These are phyloP conservation scores for Xanthia icteritia DNA, from an alignment of 2,888 invertebrate genomes.

Conservation along the genomic window DNA sequence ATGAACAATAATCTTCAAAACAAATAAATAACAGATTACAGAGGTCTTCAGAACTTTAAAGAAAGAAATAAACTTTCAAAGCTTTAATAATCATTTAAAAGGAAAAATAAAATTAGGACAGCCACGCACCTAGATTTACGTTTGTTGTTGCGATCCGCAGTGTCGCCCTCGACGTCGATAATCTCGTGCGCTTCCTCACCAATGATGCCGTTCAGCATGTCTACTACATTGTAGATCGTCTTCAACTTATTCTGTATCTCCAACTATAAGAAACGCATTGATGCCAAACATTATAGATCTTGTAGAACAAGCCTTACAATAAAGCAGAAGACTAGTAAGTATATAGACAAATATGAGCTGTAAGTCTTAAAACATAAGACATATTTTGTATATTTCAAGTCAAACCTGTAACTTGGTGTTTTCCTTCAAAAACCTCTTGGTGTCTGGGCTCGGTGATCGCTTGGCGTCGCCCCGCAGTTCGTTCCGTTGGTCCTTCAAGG, in stretches of 20 bases:
- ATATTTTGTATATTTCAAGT: constrained; percentile 55
- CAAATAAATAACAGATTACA: neutral
- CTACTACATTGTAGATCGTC: constrained; percentile 96
- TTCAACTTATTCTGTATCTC: constrained; percentile 95
- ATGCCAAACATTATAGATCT: constrained; percentile 56
- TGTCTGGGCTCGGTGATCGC: constrained; percentile 93
- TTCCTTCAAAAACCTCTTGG: constrained; percentile 94
- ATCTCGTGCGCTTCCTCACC: constrained; percentile 91
- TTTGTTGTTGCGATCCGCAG: constrained; percentile 77
- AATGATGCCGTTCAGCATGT: constrained; percentile 96
- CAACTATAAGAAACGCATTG: constrained; percentile 86
- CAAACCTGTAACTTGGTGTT: constrained; percentile 96
- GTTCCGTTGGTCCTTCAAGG: constrained; percentile 94
- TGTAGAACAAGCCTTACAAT: constrained; percentile 52
- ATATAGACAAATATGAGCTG: constrained; percentile 58
- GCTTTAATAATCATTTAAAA: constrained; percentile 28
- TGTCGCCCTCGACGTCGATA: constrained; percentile 72
- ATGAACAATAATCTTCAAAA: neutral
- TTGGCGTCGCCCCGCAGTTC: constrained; percentile 93
- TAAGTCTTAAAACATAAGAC: constrained; percentile 41
- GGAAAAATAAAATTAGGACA: constrained; percentile 28
- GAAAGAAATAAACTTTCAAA: constrained; percentile 55
- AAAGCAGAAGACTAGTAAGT: constrained; percentile 53
- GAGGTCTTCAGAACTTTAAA: neutral
- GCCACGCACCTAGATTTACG: constrained; percentile 86